These are phyloP conservation scores for Panurus biarmicus DNA, from an alignment of 2,113 vertebrate species.

Conservation along the genomic window DNA sequence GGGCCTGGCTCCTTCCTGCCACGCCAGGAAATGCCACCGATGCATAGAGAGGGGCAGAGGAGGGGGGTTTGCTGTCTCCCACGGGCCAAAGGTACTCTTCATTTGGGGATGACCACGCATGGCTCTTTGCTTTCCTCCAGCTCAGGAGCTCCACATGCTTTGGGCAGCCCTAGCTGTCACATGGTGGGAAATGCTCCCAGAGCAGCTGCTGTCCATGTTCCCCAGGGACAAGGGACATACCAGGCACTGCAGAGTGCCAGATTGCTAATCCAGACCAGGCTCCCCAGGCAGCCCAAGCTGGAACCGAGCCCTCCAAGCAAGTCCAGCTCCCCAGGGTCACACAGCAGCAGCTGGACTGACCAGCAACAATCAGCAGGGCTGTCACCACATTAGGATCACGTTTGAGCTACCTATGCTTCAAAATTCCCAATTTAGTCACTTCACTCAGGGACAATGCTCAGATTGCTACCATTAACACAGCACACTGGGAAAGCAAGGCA, in stretches of 20 bases:
- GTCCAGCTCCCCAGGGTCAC: neutral
- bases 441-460: neutral
- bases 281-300: neutral
- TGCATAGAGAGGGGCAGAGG: neutral
- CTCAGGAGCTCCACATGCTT: neutral
- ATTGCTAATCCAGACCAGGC: neutral
- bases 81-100: neutral
- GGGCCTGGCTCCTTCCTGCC: neutral
- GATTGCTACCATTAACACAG: neutral
- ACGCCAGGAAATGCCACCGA: neutral
- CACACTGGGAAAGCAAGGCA: neutral
- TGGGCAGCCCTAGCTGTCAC: constrained; percentile 13
- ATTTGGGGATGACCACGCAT: neutral
- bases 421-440: neutral
- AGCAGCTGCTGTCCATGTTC: neutral
- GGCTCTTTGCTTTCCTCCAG: neutral
- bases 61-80: neutral
- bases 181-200: neutral
- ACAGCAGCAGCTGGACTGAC: neutral
- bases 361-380: neutral
- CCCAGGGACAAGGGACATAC: neutral
- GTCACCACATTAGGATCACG: neutral
- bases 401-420: neutral
- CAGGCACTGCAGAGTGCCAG: neutral
- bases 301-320: neutral